Evolutionary conservation across 2,888 invertebrate species (phyloP), one percentile per base, ranked within the genome.

Genomic region (Caenorhabditis sp.): DNA sequence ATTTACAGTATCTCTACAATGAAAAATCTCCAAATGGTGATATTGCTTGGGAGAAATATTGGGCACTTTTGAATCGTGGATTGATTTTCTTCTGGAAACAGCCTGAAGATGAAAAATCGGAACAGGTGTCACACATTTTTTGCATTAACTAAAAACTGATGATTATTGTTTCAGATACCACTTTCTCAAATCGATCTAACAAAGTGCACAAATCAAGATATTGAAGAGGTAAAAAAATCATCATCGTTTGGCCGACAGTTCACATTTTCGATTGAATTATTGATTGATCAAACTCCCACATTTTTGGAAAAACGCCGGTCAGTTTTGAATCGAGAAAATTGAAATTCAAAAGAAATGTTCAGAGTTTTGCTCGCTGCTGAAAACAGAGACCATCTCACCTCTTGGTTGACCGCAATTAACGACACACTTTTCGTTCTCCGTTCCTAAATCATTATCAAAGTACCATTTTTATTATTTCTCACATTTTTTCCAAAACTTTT

Each of bases 191-290:
- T 81, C 10, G 80, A 81, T 67, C 60, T 82, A 24, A 77, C 81
- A 10, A 79, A 80, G 37, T 81, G 81, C 63, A 78, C 79, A 1
- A 77, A 80, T 69, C 70, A 74, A n/a, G 69, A 71, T n/a, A 68
- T 78, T 55, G 71, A 74, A 43, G 73, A 68, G 21, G 24, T 62
- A 12, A 62, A 61, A 49, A 65, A 65, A 23, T 62, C 58, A 49
- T 21, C n/a, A 19, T 19, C 12, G 3, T 43, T 43, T n/a, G 51
- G 53, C 2, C 36, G 61, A 55, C 57, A 58, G 8, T 53, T 66
- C 43, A 65, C 59, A n/a, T 74, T 74, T 51, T 59, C 59, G 19
- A 89, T 97, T 49, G 93, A 81, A 31, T 66, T 84, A 43, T 72
- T 83, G 17, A 78, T 81, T 14, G 68, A 76, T 43, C 69, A 76